Conservation (phyloP, 2,888 invertebrate species). For the Ethmia dodecea region DNA sequence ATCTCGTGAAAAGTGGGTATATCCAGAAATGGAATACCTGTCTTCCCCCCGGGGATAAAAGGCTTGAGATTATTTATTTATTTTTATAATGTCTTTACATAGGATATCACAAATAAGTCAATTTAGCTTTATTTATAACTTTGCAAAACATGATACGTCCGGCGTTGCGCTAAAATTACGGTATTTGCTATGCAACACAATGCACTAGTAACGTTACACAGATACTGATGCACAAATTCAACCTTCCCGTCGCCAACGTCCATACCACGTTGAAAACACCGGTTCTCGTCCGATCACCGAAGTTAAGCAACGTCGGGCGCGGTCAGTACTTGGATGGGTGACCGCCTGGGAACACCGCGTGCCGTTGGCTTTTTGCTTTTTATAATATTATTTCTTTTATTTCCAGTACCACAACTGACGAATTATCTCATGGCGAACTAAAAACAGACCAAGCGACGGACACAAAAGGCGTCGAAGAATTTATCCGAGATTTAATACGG, state of each 20-base stretch:
- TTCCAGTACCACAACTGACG: conserved; percentile 21
- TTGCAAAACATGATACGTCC: too few relatives aligned
- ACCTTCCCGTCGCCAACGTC: conserved; percentile 40
- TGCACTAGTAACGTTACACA: background rate
- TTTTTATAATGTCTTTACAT: too few relatives aligned
- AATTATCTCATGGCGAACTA: conserved; percentile 22
- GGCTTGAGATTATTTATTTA: too few relatives aligned
- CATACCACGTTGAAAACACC: conserved; percentile 54
- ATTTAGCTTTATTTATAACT: too few relatives aligned
- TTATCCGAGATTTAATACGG: conserved; percentile 57
- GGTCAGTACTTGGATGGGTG: conserved; percentile 55
- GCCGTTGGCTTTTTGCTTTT: conserved; percentile 31
- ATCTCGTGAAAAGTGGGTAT: too few relatives aligned
- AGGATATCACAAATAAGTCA: too few relatives aligned
- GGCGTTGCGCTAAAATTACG: too few relatives aligned
- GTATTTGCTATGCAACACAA: too few relatives aligned
- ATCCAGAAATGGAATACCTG: too few relatives aligned
- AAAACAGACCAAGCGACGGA: conserved; percentile 61
- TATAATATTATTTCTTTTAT: conserved; percentile 2
- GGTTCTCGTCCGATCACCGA: conserved; percentile 54
- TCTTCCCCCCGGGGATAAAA: too few relatives aligned
- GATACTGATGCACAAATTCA: conserved; percentile 9
- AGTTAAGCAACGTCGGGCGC: conserved; percentile 50
- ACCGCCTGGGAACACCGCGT: conserved; percentile 44
- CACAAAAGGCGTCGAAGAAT: conserved; percentile 60